phyloP scores from a whole-genome alignment of 2,797 vertebrate genomes.

The Phaenicophaeus curvirostris region DNA sequence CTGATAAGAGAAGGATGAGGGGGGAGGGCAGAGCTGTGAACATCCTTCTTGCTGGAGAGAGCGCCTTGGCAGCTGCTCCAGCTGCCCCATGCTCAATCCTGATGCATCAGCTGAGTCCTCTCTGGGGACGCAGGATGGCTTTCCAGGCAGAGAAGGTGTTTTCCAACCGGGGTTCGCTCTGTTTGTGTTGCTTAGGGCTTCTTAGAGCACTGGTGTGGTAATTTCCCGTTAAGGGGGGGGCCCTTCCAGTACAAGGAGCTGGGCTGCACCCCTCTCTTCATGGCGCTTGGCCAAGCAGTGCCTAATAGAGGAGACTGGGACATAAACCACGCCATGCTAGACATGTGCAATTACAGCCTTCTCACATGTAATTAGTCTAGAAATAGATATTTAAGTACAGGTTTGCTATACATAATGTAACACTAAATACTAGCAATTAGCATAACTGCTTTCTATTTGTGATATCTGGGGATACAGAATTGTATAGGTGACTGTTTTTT shows the following conservation, averaged over 20 bases:
- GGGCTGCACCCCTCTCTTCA: neutral
- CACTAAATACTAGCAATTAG: neutral
- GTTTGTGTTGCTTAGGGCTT: fast-evolving
- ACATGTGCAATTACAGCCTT: neutral
- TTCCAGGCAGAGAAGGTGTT: neutral
- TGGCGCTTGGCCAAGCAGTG: fast-evolving
- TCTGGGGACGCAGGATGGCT: neutral
- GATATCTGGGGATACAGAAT: neutral
- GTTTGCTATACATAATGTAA: neutral
- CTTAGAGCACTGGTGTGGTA: fast-evolving
- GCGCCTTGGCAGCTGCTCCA: neutral
- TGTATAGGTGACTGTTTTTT: neutral
- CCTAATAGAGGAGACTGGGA: neutral
- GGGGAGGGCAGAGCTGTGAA: neutral
- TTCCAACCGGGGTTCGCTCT: fast-evolving
- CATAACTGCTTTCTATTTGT: neutral
- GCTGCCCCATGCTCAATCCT: neutral
- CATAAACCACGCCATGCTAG: neutral
- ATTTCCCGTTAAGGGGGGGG: fast-evolving
- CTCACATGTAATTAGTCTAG: constrained; percentile 16
- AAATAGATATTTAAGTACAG: constrained; percentile 47
- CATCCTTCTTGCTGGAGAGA: neutral
- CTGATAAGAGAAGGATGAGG: neutral
- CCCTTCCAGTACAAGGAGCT: neutral
- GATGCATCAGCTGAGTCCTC: neutral